Base-by-base conservation (phyloP, 2,113 vertebrate species). In the Melanerpes formicivorus region DNA sequence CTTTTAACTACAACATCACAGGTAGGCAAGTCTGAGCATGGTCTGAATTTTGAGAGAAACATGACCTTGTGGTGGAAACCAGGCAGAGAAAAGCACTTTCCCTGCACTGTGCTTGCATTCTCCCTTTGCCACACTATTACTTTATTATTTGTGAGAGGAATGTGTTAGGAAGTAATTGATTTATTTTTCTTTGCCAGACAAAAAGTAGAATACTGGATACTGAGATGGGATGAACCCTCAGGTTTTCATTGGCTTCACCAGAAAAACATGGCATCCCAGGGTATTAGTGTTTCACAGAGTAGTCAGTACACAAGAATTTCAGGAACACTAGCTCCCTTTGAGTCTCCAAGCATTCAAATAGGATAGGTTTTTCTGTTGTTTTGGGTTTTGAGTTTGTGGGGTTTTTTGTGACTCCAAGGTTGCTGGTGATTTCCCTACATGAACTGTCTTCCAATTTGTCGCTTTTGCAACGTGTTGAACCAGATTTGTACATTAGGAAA, bases 31-130 rank as follows among this genome's bases (percentile, higher is more conserved):
- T 50, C 29, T 87, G 84, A 84, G 62, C 80, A 37, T 32, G 62
- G 30, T 83, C 54, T 91, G 64, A 73, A 75, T 94, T 96, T 81
- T 85, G 30, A 94, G 90, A 90, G 27, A 87, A 94, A 83, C 84
- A 25, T 88, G 18, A 27, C 34, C 64, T 81, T 59, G 37, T 22
- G 11, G 8, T 69, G 80, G 21, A 84, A 81, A 78, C 65, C 26
- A 37, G 59, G 46, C 37, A 54, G 52, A 85, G 17, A 87, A 95
- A 78, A 89, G 40, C 32, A 32, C n/a, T 40, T 73, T 88, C 55
- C 87, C 48, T 65, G 64, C n/a, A 44, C 14, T 2, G 27, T 81
- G 26, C 52, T 84, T 87, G 32, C 32, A 8, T 62, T 77, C 42
- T 85, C 5, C 14, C 34, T 4, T 22, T 91, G 37, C n/a, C 29